Conservation (phyloP, 2,113 vertebrate species). For the Proterorhinus semilunaris region DNA sequence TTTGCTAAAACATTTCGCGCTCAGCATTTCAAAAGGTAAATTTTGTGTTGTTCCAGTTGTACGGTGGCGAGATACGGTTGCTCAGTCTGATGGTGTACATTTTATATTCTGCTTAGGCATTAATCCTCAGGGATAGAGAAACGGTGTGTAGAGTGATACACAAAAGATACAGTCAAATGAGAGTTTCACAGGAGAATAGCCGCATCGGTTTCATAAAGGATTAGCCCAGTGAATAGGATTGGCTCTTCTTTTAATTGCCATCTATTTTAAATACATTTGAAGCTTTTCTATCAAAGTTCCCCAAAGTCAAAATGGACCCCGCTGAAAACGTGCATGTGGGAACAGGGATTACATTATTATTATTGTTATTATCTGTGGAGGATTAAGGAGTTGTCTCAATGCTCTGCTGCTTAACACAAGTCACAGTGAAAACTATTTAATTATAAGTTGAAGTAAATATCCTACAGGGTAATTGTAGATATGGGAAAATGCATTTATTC, state of each 20-base stretch:
- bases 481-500: too few relatives aligned
- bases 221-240: constrained; percentile 52
- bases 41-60: constrained; percentile 20
- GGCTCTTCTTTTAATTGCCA: constrained; percentile 70
- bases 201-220: constrained; percentile 59
- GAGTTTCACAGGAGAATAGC: constrained; percentile 39
- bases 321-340: constrained; percentile 73
- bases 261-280: constrained; percentile 69
- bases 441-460: constrained; percentile 57
- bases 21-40: constrained; percentile 35
- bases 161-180: constrained; percentile 42
- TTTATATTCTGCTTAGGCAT: constrained; percentile 38
- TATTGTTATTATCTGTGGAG: constrained; percentile 69
- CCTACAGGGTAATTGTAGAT: neutral
- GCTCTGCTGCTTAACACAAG: constrained; percentile 54
- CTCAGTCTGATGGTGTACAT: constrained; percentile 26
- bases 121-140: constrained; percentile 21
- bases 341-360: constrained; percentile 77
- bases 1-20: constrained; percentile 12
- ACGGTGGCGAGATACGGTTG: constrained; percentile 30
- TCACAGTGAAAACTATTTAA: constrained; percentile 67
- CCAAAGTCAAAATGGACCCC: constrained; percentile 54
- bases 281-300: constrained; percentile 60
- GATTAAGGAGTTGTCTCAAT: constrained; percentile 78
- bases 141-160: constrained; percentile 32